Conservation (phyloP, 2,888 invertebrate species). For the Drosophila mimetica region DNA sequence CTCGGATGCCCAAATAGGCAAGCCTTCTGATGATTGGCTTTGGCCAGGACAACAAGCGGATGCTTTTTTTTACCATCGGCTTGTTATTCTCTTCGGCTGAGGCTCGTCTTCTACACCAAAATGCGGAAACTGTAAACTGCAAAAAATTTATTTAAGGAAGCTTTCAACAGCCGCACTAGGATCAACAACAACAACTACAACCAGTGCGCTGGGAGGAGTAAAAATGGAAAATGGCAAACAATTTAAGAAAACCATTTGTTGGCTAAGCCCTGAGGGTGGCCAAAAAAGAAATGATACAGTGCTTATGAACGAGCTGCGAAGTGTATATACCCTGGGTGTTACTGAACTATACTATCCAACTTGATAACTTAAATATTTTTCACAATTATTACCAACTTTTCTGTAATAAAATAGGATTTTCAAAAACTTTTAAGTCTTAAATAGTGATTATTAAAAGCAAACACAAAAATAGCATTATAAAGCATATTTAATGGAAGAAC, state of each 20-base stretch:
- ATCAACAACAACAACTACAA: conserved; percentile 45
- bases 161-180: conserved; percentile 46
- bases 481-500: too few relatives aligned
- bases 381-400: too few relatives aligned
- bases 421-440: too few relatives aligned
- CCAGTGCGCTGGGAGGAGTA: conserved; percentile 33
- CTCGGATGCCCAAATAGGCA: conserved; percentile 1
- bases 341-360: background rate
- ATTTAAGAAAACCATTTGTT: conserved; percentile 76
- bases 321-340: background rate
- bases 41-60: conserved; percentile 34
- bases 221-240: conserved; percentile 72
- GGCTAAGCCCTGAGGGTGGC: conserved; percentile 54
- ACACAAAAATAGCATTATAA: too few relatives aligned
- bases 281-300: conserved; percentile 19
- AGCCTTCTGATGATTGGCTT: conserved; percentile 52
- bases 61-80: conserved; percentile 24
- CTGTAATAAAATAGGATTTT: too few relatives aligned
- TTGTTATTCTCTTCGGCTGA: conserved; percentile 15
- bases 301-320: background rate
- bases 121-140: conserved; percentile 67
- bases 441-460: too few relatives aligned
- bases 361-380: too few relatives aligned
- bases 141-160: conserved; percentile 69
- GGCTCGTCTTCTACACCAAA: conserved; percentile 37